Base-by-base conservation (phyloP, 2,888 invertebrate genomes). In the Bembecia ichneumoniformis region DNA sequence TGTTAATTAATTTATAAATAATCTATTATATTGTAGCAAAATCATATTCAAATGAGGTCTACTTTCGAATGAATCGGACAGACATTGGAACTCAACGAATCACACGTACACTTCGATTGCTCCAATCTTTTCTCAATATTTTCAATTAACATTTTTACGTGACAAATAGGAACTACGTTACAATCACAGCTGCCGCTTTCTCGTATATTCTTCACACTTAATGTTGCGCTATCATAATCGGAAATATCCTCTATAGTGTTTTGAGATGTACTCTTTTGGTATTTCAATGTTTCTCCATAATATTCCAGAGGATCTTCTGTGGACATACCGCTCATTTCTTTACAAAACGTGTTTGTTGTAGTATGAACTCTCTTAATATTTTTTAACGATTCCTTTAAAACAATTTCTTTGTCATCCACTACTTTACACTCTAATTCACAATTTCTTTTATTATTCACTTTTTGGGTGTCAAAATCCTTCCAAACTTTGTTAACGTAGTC, bases 91-190 rank as follows among this genome's bases (percentile, higher is more conserved):
- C 58, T 62, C 53, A 82, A 58, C 11, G 79, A 71, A 57, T 86
- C 82, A 64, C 84, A 84, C 3, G 75, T 82, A 55, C 84, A 84
- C 52, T 75, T 74, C 17, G 69, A 68, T 50, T 71, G 55, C 3
- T 65, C 59, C 47, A 86, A 57, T 56, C 73, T 82, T 47, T 66
- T 68, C 60, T 82, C 82, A 57, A 86, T 82, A 63, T 74, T 74
- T 50, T 82, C 69, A 3, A 86, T 72, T 47, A 86, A 70, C 82
- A 83, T 75, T 69, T 84, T 86, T 0, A 86, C 79, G 51, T 83
- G 83, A 71, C 86, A 86, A 51, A 84, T 62, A 34, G 86, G 86
- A 14, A 86, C 77, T 64, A 70, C 68, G 53, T 72, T 64, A 60
- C 86, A 86, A 50, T 70, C 64, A 65, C 86, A 86, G 49, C 55